Evolutionary conservation across 2,797 vertebrate genomes (phyloP).

Genomic region (Mus caroli): DNA sequence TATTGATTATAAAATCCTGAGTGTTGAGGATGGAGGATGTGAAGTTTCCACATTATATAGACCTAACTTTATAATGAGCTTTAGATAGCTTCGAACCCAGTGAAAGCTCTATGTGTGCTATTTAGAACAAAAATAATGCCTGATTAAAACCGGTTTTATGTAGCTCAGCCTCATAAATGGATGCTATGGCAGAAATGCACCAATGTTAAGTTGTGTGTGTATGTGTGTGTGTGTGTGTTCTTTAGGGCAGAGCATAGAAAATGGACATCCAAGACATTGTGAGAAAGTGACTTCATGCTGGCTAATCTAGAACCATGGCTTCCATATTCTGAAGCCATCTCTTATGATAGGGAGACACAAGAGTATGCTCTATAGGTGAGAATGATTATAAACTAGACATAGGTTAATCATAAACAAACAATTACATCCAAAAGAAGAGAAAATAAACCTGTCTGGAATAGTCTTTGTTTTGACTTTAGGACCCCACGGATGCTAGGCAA

Average conservation of each 20-base stretch:
- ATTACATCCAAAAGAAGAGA: background rate
- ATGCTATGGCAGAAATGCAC: slow-evolving; percentile 43
- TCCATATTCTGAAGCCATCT: background rate
- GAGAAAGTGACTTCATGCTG: background rate
- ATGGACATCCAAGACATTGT: background rate
- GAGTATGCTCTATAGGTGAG: background rate
- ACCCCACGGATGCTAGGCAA: background rate
- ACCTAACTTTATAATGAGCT: slow-evolving; percentile 59
- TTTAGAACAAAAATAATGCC: slow-evolving; percentile 51
- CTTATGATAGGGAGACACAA: background rate
- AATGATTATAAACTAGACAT: background rate
- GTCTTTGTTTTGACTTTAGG: background rate
- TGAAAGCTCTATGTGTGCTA: slow-evolving; percentile 70
- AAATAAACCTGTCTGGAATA: background rate
- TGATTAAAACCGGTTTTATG: slow-evolving; percentile 72
- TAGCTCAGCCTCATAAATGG: slow-evolving; percentile 57
- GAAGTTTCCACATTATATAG: slow-evolving; percentile 66
- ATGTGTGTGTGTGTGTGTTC: background rate
- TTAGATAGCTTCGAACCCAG: slow-evolving; percentile 59
- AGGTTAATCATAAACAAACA: background rate
- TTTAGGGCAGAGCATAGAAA: background rate
- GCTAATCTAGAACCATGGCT: background rate
- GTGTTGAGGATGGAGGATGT: background rate
- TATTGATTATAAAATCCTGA: slow-evolving; percentile 8
- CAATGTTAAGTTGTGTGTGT: slow-evolving; percentile 11